Percentiles rank a stretch among this genome's conserved stretches.
Conservation (phyloP, 2,113 vertebrate species). For the Sinocyclocheilus maitianheensis region DNA sequence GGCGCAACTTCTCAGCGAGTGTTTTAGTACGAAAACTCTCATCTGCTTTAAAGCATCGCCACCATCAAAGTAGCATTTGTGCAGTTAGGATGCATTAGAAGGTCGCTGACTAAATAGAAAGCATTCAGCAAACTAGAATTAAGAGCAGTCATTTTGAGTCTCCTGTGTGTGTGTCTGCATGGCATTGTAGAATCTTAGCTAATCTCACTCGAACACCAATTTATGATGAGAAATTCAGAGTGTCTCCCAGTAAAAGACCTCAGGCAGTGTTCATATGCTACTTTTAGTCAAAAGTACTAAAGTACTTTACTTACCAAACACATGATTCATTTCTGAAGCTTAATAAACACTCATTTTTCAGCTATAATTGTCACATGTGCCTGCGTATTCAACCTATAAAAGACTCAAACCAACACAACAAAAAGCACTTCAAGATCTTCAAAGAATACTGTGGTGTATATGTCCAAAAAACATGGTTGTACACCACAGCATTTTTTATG, state of each 20-base stretch:
- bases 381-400: not conserved
- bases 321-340: conserved; percentile 30
- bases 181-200: not conserved
- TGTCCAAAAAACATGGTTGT: not conserved
- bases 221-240: conserved; percentile 29
- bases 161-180: too few relatives aligned
- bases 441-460: not conserved
- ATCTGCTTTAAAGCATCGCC: too few relatives aligned
- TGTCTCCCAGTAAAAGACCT: conserved; percentile 20
- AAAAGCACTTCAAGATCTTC: not conserved
- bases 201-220: conserved; percentile 5
- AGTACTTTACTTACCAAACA: conserved; percentile 19
- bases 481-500: not conserved
- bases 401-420: not conserved
- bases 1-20: not conserved
- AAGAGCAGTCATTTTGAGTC: not conserved
- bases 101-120: not conserved
- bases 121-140: not conserved
- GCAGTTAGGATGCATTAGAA: not conserved
- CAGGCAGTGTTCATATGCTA: not conserved
- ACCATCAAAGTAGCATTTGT: not conserved
- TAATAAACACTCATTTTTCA: conserved; percentile 35
- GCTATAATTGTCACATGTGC: not conserved
- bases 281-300: conserved; percentile 19
- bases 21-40: not conserved